A percentile compares a stretch with the other conserved stretches of the same genome.
These are phyloP conservation scores for Tetramorium alpestre DNA, from an alignment of 1,140 invertebrate species.

Conservation along the genomic window DNA sequence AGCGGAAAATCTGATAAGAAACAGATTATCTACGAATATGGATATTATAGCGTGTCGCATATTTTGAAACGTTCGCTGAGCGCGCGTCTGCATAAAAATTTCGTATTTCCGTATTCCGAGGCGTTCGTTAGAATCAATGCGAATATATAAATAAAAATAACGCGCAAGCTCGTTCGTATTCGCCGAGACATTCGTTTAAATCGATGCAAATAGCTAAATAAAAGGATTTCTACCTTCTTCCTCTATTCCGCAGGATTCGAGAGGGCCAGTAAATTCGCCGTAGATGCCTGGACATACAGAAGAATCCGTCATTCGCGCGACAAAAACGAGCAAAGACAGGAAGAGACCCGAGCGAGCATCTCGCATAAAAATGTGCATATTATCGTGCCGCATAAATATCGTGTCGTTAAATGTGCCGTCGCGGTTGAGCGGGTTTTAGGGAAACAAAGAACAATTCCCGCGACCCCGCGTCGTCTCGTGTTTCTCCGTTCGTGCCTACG, in stretches of 20 bases:
- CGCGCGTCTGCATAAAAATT: background rate
- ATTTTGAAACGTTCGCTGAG: background rate
- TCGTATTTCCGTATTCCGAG: background rate
- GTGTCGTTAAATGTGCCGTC: background rate
- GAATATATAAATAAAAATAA: constrained; percentile 13
- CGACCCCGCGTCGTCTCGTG: background rate
- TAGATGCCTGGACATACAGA: background rate
- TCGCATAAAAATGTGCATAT: constrained; percentile 11
- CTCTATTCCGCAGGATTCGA: background rate
- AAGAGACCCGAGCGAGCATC: background rate
- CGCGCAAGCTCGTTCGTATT: background rate
- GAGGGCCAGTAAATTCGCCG: background rate
- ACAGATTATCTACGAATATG: background rate
- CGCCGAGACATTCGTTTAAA: background rate
- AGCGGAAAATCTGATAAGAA: background rate
- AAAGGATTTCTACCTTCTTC: background rate
- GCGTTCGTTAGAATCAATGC: background rate
- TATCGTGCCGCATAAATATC: constrained; percentile 1
- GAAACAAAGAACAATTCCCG: constrained; percentile 23
- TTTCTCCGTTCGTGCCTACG: background rate
- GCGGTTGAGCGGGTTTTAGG: constrained; percentile 17
- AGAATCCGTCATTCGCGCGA: background rate
- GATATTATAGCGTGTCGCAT: background rate
- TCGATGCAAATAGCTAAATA: background rate
- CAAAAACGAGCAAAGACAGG: background rate